These are phyloP conservation scores for Lutjanus campechanus DNA, from an alignment of 2,797 vertebrate species.

Conservation along the genomic window DNA sequence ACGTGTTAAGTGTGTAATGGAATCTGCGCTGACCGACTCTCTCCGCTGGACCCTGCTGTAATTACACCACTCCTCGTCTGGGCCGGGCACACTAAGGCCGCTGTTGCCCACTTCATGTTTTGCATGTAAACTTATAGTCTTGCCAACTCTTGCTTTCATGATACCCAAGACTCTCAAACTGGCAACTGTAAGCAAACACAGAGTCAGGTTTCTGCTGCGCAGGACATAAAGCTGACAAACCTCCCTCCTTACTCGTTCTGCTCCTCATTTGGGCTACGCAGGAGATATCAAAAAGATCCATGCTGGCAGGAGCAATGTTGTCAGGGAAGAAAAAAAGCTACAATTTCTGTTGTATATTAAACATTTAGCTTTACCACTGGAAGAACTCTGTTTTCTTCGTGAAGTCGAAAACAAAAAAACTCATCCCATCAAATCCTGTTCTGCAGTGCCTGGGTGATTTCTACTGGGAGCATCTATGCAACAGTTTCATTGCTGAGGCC, in stretches of 20 bases:
- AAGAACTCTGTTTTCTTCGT: constrained; percentile 38
- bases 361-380: constrained; percentile 54
- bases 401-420: constrained; percentile 24
- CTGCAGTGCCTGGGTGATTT: constrained; percentile 39
- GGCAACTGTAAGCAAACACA: constrained; percentile 86
- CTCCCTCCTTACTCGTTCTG: constrained; percentile 14
- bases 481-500: constrained; percentile 52
- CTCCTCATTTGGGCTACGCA: constrained; percentile 28
- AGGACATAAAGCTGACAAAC: constrained; percentile 29
- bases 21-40: constrained; percentile 90
- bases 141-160: constrained; percentile 87
- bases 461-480: constrained; percentile 42
- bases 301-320: constrained; percentile 35
- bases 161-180: constrained; percentile 86
- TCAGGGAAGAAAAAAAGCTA: constrained; percentile 21
- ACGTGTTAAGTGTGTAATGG: constrained; percentile 62
- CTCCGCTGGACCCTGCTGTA: constrained; percentile 89
- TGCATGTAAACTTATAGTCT: constrained; percentile 91
- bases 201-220: constrained; percentile 72
- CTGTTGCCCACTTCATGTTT: constrained; percentile 86
- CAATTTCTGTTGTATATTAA: constrained; percentile 54
- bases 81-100: constrained; percentile 84
- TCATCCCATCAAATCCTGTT: constrained; percentile 52
- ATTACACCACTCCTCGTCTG: constrained; percentile 90
- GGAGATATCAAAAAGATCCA: constrained; percentile 40